phyloP scores from a whole-genome alignment of 2,888 invertebrate species.

The Tenthredo notha region DNA sequence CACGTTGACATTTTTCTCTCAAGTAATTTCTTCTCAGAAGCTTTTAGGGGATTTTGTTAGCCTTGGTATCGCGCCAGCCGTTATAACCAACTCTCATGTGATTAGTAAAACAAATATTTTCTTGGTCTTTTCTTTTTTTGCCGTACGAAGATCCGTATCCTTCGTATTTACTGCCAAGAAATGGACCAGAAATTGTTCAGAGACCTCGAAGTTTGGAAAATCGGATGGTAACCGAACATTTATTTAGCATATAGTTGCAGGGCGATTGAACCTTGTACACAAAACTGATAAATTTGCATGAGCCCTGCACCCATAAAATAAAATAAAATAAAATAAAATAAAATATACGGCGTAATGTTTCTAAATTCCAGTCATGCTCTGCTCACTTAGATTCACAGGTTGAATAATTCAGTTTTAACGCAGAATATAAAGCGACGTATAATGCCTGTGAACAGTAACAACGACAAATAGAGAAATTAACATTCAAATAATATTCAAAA shows the following conservation, averaged over 20 bases:
- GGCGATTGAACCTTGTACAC: background rate
- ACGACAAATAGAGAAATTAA: background rate
- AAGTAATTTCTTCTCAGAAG: conserved; percentile 42
- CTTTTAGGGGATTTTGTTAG: conserved; percentile 45
- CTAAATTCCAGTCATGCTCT: background rate
- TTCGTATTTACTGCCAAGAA: conserved; percentile 17
- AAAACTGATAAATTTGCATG: background rate
- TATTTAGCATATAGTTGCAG: background rate
- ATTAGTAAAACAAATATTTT: conserved; percentile 49
- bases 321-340: conserved; percentile 32
- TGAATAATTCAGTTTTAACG: conserved; percentile 45
- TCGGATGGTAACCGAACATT: background rate
- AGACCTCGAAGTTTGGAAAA: background rate
- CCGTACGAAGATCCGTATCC: background rate
- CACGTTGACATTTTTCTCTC: background rate
- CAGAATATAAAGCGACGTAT: background rate
- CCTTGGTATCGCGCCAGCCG: conserved; percentile 47
- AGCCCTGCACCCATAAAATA: conserved; percentile 7
- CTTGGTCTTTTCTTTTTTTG: background rate
- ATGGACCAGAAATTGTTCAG: background rate
- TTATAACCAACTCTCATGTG: conserved; percentile 32
- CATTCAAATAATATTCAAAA: background rate
- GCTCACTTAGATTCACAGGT: conserved; percentile 23
- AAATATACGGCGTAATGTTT: background rate
- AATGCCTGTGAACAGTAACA: background rate